Evolutionary conservation across 2,888 invertebrate genomes (phyloP).

Genomic region (Harpalus rubripes): DNA sequence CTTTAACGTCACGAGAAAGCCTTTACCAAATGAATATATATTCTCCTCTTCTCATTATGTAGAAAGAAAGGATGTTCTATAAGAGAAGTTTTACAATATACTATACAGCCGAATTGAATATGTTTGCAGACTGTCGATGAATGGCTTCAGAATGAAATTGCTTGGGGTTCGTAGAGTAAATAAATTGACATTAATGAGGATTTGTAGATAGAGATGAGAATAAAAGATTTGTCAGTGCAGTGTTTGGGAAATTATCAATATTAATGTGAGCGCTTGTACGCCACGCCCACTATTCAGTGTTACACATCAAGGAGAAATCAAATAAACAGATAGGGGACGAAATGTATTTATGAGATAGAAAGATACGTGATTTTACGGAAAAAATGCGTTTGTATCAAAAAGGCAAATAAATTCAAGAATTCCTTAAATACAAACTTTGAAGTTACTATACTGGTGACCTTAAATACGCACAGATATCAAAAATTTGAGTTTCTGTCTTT

Average conservation of each 20-base stretch:
- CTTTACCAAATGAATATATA: neutral
- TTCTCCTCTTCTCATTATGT: neutral
- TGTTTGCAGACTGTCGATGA: conserved; percentile 49
- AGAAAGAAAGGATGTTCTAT: neutral
- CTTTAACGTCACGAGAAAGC: neutral
- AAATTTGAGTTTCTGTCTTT: too few species aligned
- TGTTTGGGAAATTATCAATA: conserved; percentile 17
- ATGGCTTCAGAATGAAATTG: conserved; percentile 40
- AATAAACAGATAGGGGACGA: neutral
- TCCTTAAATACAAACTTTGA: too few species aligned
- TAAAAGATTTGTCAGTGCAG: conserved; percentile 31
- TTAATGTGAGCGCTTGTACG: neutral
- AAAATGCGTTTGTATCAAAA: neutral
- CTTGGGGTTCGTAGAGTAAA: conserved; percentile 36
- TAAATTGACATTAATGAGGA: conserved; percentile 48
- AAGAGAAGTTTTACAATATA: neutral
- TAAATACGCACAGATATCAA: too few species aligned
- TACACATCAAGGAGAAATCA: neutral
- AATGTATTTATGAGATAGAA: neutral
- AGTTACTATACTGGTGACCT: too few species aligned
- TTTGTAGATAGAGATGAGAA: conserved; percentile 22
- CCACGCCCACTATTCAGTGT: neutral
- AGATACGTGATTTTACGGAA: neutral
- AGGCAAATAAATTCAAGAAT: too few species aligned
- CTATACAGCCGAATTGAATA: conserved; percentile 5